Evolutionary conservation across 2,888 invertebrate species (phyloP).

Genomic region (Lomographa bimaculata): DNA sequence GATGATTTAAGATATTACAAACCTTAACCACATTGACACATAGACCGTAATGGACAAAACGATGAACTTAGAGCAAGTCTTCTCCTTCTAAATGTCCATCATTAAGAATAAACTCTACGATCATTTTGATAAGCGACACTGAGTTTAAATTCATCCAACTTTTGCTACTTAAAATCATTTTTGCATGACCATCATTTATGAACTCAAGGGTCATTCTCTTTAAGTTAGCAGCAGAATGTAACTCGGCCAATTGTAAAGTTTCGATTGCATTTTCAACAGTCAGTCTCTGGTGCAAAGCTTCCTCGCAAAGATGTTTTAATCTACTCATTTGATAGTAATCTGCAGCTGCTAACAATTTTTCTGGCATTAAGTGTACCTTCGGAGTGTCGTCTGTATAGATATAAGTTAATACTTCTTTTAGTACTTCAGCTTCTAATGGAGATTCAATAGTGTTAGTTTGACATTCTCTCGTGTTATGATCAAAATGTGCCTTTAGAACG

Average conservation of each 20-base stretch:
- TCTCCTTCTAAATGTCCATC: constrained; percentile 65
- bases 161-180: constrained; percentile 68
- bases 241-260: constrained; percentile 68
- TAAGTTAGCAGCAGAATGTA: constrained; percentile 66
- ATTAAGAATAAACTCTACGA: constrained; percentile 71
- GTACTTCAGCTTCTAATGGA: constrained; percentile 64
- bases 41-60: no score
- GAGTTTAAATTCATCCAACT: constrained; percentile 71
- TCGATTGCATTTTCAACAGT: constrained; percentile 76
- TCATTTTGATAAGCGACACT: constrained; percentile 67
- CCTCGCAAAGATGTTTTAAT: constrained; percentile 70
- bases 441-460: constrained; percentile 67
- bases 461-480: constrained; percentile 72
- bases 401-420: constrained; percentile 66
- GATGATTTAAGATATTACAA: no score
- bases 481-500: constrained; percentile 73
- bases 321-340: constrained; percentile 72
- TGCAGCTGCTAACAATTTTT: constrained; percentile 69
- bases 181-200: constrained; percentile 74
- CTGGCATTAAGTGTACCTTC: constrained; percentile 71
- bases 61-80: constrained; percentile 14
- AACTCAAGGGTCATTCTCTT: constrained; percentile 68
- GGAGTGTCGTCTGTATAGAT: constrained; percentile 75
- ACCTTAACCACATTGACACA: no score
- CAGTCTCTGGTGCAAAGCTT: constrained; percentile 68